Evolutionary conservation across 2,888 invertebrate species (phyloP).

Genomic region (Trichopria drosophilae): DNA sequence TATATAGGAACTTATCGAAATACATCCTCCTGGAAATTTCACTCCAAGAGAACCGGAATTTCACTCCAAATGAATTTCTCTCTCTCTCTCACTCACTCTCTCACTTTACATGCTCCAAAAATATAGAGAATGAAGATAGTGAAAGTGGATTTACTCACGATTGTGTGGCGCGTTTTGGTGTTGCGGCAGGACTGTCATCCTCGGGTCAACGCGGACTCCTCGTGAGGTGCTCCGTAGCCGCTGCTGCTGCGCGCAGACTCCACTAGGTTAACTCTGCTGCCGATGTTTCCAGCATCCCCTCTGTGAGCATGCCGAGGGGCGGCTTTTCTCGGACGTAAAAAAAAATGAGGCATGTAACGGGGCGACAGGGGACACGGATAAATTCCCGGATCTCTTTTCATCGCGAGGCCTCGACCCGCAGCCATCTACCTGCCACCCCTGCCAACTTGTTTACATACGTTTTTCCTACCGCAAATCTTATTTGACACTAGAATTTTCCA

Average conservation of each 20-base stretch:
- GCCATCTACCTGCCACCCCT: too few species aligned
- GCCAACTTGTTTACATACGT: too few species aligned
- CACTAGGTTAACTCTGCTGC: conserved; percentile 26
- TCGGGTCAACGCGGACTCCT: conserved; percentile 49
- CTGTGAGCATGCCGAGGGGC: conserved; percentile 1
- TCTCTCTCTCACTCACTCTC: too few species aligned
- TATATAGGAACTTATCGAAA: too few species aligned
- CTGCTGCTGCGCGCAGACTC: conserved; percentile 43
- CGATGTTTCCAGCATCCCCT: conserved; percentile 30
- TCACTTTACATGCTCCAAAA: too few species aligned
- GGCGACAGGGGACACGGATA: conserved; percentile 23
- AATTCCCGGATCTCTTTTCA: conserved; percentile 7
- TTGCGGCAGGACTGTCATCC: conserved; percentile 56
- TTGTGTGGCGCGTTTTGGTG: conserved; percentile 56
- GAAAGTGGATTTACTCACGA: conserved; percentile 52
- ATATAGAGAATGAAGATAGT: conserved; percentile 18
- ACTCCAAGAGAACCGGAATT: too few species aligned
- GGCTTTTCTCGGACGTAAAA: conserved; percentile 28
- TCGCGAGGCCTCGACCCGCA: too few species aligned
- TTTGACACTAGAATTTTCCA: too few species aligned
- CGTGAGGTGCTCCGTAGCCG: conserved; percentile 42
- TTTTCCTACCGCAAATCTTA: too few species aligned
- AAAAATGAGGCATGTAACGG: conserved; percentile 34
- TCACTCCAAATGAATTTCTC: too few species aligned
- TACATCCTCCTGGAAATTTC: too few species aligned